Percentiles rank a stretch among this genome's conserved stretches.
Conservation (phyloP, 2,113 vertebrate genomes). For the Tachysurus vachellii region DNA sequence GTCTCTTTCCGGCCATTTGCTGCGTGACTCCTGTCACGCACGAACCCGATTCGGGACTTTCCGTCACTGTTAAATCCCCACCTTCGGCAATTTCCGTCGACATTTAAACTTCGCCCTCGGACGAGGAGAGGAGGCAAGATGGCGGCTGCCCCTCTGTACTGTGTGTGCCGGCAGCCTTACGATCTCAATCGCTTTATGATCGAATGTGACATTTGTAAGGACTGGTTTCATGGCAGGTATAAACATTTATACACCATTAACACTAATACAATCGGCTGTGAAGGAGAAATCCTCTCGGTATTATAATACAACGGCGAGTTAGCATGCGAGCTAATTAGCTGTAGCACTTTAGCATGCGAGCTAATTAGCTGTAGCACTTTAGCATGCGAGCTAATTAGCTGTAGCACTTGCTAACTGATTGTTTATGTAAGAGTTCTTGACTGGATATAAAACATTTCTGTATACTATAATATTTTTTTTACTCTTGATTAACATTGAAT, state of each 20-base stretch:
- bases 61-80: not conserved
- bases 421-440: not conserved
- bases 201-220: conserved; percentile 96
- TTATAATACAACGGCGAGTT: not conserved
- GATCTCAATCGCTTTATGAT: conserved; percentile 97
- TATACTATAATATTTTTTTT: not conserved
- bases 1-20: not conserved
- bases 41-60: conserved; percentile 10
- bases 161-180: conserved; percentile 96
- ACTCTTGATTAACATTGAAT: not conserved
- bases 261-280: not conserved
- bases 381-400: not conserved
- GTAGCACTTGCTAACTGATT: not conserved
- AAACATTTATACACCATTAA: conserved; percentile 41
- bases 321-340: not conserved
- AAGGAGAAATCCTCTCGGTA: not conserved
- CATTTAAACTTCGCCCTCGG: conserved; percentile 50
- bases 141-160: conserved; percentile 92
- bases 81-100: conserved; percentile 44
- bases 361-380: too few relatives aligned
- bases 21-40: not conserved
- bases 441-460: not conserved
- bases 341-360: not conserved
- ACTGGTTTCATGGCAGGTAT: conserved; percentile 98
- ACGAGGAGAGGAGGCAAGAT: conserved; percentile 79